Percentiles rank a stretch among this genome's conserved stretches.
Conservation (phyloP, 2,113 vertebrate genomes). For the Eubucco bourcierii region DNA sequence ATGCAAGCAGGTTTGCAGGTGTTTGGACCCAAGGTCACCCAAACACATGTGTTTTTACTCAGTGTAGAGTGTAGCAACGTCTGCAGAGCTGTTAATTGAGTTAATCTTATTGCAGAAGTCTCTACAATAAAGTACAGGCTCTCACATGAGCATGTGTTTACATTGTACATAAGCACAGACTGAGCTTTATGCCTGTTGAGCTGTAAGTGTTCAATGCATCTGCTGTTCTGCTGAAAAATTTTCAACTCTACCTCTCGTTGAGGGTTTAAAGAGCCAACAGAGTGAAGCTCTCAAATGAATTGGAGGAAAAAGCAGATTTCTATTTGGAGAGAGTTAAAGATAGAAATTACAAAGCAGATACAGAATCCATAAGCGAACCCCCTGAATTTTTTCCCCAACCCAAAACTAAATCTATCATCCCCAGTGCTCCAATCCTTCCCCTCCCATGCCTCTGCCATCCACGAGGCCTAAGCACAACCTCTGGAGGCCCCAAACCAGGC, state of each 20-base stretch:
- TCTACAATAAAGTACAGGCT: neutral
- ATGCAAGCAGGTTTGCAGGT: constrained; percentile 36
- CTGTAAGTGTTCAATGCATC: neutral
- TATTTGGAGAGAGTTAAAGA: too few species aligned
- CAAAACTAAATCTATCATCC: too few species aligned
- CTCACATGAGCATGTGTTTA: neutral
- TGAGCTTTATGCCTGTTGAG: neutral
- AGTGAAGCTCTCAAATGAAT: too few species aligned
- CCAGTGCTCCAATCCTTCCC: too few species aligned
- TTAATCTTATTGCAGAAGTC: constrained; percentile 17
- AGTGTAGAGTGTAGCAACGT: neutral
- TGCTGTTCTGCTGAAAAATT: neutral
- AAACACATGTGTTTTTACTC: constrained; percentile 23
- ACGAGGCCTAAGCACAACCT: too few species aligned
- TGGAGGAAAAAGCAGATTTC: too few species aligned
- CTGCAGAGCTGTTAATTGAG: neutral
- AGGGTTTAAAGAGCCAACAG: too few species aligned
- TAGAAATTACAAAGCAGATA: too few species aligned
- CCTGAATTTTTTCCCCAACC: too few species aligned
- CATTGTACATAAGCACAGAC: neutral
- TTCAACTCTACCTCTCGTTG: neutral
- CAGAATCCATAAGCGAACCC: too few species aligned
- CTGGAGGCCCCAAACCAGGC: too few species aligned
- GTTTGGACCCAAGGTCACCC: neutral
- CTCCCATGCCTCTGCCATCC: too few species aligned